Base-by-base conservation (phyloP, 2,888 invertebrate species). In the Abscondita cerata region DNA sequence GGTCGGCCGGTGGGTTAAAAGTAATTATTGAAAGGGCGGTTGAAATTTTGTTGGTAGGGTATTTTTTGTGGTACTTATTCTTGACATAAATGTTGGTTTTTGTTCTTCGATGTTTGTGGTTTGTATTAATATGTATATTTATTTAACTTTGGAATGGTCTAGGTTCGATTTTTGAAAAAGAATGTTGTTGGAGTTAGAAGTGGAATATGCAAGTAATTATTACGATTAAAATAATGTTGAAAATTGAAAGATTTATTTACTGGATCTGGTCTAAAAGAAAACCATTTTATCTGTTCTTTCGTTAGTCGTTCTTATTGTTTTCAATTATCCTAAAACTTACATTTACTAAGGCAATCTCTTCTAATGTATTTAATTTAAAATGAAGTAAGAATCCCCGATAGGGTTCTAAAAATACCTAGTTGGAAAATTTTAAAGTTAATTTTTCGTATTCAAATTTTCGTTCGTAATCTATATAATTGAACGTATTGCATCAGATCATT, bases 361-460 rank as follows among this genome's bases (percentile, higher is more conserved):
- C 2, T 25, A 25, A n/a, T n/a, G n/a, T n/a, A n/a, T n/a, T n/a
- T n/a, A 48, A 48, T 25, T 36, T 38, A 11, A 56, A 56, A 18
- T 56, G 46, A 19, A n/a, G 47, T 4, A 56, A 16, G n/a, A n/a
- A n/a, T n/a, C n/a, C n/a, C n/a, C n/a, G n/a, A n/a, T n/a, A n/a
- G n/a, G n/a, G n/a, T n/a, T 51, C 33, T 51, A 51, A 8, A n/a
- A 11, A 25, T 20, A 33, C 51, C 51, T 31, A 51, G n/a, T 13
- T 51, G 51, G 15, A 51, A 51, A 11, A 13, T 33, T 20, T 31
- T 51, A 4, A 25, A n/a, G 51, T 8, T 11, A 51, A 13, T 31
- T 20, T 8, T n/a, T 51, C 25, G 25, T 51, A 51, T 51, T 51
- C 51, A 5, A 5, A 11, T 25, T 15, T 38, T 36, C 11, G n/a